Conservation (phyloP, 2,888 invertebrate genomes). For the Drosophila austrosaltans region DNA sequence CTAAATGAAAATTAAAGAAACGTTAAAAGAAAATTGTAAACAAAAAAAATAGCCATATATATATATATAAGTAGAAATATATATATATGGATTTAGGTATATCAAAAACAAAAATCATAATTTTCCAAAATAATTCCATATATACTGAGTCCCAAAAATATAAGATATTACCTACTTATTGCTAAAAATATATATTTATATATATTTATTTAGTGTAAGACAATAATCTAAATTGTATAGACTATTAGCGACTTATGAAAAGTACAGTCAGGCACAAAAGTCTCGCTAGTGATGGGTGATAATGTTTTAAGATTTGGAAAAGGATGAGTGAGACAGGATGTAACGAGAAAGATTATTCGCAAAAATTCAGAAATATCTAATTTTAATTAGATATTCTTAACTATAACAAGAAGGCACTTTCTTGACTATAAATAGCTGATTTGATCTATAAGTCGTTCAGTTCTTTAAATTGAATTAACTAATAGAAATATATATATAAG, state of each 20-base stretch:
- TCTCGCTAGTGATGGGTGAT: too few species aligned
- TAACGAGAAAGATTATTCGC: too few species aligned
- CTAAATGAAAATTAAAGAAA: slow-evolving; percentile 25
- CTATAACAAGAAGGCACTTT: too few species aligned
- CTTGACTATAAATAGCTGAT: too few species aligned
- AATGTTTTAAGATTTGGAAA: too few species aligned
- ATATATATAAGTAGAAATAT: neutral
- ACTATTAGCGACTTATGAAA: neutral
- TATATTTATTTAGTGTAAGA: slow-evolving; percentile 7
- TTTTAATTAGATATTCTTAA: too few species aligned
- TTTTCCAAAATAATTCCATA: slow-evolving; percentile 6
- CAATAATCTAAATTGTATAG: slow-evolving; percentile 1
- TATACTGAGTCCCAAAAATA: slow-evolving; percentile 7
- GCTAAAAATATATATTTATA: slow-evolving; percentile 2
- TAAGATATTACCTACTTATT: slow-evolving; percentile 11
- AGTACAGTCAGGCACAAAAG: neutral
- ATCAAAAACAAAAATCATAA: slow-evolving; percentile 1
- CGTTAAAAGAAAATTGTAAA: slow-evolving; percentile 31
- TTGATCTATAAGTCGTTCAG: too few species aligned
- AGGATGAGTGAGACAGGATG: too few species aligned
- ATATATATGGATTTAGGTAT: neutral
- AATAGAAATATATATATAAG: too few species aligned
- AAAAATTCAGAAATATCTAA: too few species aligned
- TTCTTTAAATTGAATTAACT: too few species aligned
- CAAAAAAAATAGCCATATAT: slow-evolving; percentile 19